Evolutionary conservation across 2,888 invertebrate species (phyloP), one percentile per base, ranked within the genome.

Genomic region (Boloria euphrosyne): DNA sequence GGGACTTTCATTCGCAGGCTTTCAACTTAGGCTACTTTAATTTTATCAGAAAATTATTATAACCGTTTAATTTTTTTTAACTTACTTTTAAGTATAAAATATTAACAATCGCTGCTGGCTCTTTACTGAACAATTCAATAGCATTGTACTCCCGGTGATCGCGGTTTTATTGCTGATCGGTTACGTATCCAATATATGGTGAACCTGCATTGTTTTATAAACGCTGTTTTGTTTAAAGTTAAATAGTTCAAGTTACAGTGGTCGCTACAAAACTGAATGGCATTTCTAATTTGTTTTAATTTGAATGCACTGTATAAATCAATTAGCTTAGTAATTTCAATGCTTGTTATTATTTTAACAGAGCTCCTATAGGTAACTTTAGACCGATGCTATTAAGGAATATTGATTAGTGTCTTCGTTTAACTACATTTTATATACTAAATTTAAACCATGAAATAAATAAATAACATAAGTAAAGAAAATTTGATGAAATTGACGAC

Each of bases 131-230:
- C 59, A 38, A 59, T 59, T 50, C 59, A 50, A 59, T 50, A 50
- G 49, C 49, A 49, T 49, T 59, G 47, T 49, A 49, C 58, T 59
- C 49, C 31, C 49, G 47, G 59, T 31, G 27, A 14, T 49, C 59
- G 49, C n/a, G 46, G n/a, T 50, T 59, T 59, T 59, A 59, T 59
- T 59, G 59, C 49, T 50, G 27, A 59, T 59, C 59, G 59, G 59
- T 59, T 59, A 59, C 59, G 22, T 47, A 59, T 59, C 59, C 59
- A 59, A 50, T 50, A 38, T 59, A 50, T 4, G 59, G 17, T 50
- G 59, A 59, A 50, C 59, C 59, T 18, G 38, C 49, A 59, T 59
- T 59, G 59, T 49, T 59, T 59, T 59, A 59, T 59, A 59, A 49
- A 59, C 31, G 38, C 18, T 49, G 10, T 16, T 27, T 14, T 13